Percentiles rank a stretch among this genome's conserved stretches.
Conservation (phyloP, 2,888 invertebrate genomes). For the Melipona beecheii region DNA sequence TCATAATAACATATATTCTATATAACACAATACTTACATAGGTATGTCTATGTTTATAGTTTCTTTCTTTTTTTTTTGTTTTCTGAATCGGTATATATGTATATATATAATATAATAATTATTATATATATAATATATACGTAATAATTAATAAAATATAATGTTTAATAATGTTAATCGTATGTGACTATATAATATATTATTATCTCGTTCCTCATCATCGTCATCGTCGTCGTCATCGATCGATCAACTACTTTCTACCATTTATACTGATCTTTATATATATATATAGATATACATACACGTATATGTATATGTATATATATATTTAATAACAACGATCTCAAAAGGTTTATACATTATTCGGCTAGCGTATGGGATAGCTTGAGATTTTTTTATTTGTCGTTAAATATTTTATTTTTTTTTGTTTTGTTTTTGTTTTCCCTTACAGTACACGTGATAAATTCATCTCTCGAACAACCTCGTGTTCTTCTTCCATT, state of each 20-base stretch:
- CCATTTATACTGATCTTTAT: slow-evolving; percentile 57
- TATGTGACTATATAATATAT: slow-evolving; percentile 79
- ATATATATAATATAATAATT: slow-evolving; percentile 56
- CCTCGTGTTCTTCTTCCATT: not conserved
- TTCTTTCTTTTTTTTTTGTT: slow-evolving; percentile 58
- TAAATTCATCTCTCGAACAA: slow-evolving; percentile 20
- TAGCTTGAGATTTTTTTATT: slow-evolving; percentile 71
- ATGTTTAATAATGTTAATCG: slow-evolving; percentile 81
- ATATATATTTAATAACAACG: slow-evolving; percentile 63
- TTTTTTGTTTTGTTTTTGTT: slow-evolving; percentile 2
- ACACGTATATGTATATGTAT: too few relatives aligned
- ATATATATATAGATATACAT: too few relatives aligned
- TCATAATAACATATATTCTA: slow-evolving; percentile 77
- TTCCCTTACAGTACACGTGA: slow-evolving; percentile 27
- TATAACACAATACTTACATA: slow-evolving; percentile 80
- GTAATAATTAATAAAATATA: slow-evolving; percentile 82
- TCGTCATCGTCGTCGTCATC: slow-evolving; percentile 75
- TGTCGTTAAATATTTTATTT: slow-evolving; percentile 48
- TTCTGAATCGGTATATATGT: slow-evolving; percentile 69
- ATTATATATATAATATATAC: slow-evolving; percentile 60
- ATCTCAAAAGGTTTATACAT: slow-evolving; percentile 69
- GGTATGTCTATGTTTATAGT: slow-evolving; percentile 72
- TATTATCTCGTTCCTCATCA: slow-evolving; percentile 76
- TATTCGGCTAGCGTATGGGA: slow-evolving; percentile 65
- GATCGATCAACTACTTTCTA: slow-evolving; percentile 53